These are phyloP conservation scores for Oscarella lobularis DNA, from an alignment of 37 sponge, comb jelly and placozoan species.

Conservation along the genomic window DNA sequence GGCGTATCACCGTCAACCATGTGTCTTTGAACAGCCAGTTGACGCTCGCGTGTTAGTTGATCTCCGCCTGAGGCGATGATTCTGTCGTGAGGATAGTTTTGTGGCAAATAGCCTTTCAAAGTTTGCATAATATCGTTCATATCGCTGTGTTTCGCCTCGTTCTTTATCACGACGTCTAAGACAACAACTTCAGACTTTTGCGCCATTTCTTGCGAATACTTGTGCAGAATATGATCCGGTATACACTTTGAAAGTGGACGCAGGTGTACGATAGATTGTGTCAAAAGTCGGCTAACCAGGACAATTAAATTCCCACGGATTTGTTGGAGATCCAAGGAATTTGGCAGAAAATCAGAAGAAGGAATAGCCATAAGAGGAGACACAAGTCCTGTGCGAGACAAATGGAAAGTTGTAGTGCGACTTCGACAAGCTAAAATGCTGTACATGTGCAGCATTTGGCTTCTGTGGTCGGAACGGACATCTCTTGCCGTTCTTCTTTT, in stretches of 20 bases:
- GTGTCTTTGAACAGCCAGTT: constrained; percentile 8
- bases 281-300: constrained; percentile 9
- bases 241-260: neutral
- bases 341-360: neutral
- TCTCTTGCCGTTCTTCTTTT: constrained; percentile 5
- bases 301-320: neutral
- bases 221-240: constrained; percentile 14
- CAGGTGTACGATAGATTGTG: constrained; percentile 7
- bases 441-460: constrained; percentile 9
- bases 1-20: constrained; percentile 1
- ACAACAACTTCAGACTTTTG: constrained; percentile 20
- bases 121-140: constrained; percentile 18
- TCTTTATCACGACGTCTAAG: constrained; percentile 21
- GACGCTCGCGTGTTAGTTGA: constrained; percentile 1
- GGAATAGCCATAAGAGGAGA: neutral
- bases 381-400: neutral
- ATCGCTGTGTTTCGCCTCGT: constrained; percentile 14
- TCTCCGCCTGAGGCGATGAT: neutral
- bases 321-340: neutral
- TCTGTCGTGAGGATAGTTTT: neutral
- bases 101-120: constrained; percentile 11
- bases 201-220: constrained; percentile 18
- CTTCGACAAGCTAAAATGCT: constrained; percentile 8
- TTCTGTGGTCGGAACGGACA: constrained; percentile 14
- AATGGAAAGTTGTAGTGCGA: neutral